Base-by-base conservation (phyloP, 2,797 vertebrate species). In the Lindbergichthys nudifrons region DNA sequence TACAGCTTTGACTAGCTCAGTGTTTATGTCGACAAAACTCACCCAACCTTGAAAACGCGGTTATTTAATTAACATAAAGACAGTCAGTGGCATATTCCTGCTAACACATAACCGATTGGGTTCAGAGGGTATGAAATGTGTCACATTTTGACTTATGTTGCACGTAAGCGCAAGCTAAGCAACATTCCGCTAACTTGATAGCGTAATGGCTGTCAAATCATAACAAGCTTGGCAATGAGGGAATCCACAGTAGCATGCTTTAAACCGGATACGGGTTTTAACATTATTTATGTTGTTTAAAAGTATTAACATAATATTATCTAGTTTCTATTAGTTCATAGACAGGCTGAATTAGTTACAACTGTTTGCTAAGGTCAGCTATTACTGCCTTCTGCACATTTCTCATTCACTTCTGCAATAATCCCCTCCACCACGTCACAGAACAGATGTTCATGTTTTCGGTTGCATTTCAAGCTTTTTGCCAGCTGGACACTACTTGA, bases 351-450 rank as follows among this genome's bases (percentile, higher is more conserved):
- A 23, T 13, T 36, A 48, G n/a, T 19, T 68, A 26, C 18, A 18
- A 41, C 3, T 58, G n/a, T 36, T 58, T 14, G 56, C 56, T 51
- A 45, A 32, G 4, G 50, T 30, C 48, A 15, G 7, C 26, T 3
- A 3, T 18, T 12, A n/a, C n/a, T 23, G 48, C 32, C 30, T 16
- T 42, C 13, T 32, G 64, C 65, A 57, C 59, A 51, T 46, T 32
- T 36, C 21, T 57, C 13, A 50, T 63, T 41, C 46, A 30, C 26
- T 66, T 32, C 39, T 68, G 39, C 64, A 59, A 52, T 79, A 79
- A 83, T 85, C 73, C 73, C 19, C n/a, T 61, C 54, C 50, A 32
- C 6, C 32, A 67, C 64, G 47, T 77, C 79, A 80, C 62, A 10
- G 45, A 73, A 66, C 79, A 73, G 41, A 77, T 81, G 74, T 63